Evolutionary conservation across 2,888 invertebrate genomes (phyloP), one percentile per base, ranked within the genome.

Genomic region (Phyllotreta striolata): DNA sequence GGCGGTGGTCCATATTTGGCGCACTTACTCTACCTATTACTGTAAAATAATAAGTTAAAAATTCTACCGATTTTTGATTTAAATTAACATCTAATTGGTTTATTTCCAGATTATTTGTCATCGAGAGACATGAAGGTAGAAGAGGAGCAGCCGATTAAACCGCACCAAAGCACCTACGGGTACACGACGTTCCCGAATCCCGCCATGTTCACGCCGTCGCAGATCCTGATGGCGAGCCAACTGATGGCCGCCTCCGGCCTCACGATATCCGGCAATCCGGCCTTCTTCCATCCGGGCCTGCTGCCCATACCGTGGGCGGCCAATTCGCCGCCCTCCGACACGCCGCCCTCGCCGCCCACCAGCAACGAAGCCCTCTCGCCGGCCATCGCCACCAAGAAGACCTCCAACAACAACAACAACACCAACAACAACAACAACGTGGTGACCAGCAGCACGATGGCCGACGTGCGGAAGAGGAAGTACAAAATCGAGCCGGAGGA

Each of bases 241-340:
- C 73, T 85, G 52, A 83, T 85, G 85, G 76, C 83, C 79, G 84
- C 86, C 74, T 83, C 88, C 74, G 80, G 86, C 71, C 71, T 88
- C 77, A 86, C 85, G 3, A 79, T 89, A 44, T 86, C 88, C 6
- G 74, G 82, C 0, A 83, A 80, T 69, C 86, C 88, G 8, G 86
- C 87, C 60, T 83, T 89, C 64, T 89, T 88, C 80, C 86, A 87
- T 47, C 87, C 87, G 41, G 86, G 87, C 35, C 83, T 88, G 67
- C 83, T 87, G 60, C 84, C 87, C 0, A 83, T 87, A 4, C 85
- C 86, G 71, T 40, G 84, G 84, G 83, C 76, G 73, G 46, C 79
- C 77, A 38, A 79, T 77, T 10, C 85, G 84, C 3, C 88, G 85
- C 12, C 66, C 9, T 61, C 63, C 2, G 57, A 55, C 44, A 56